Base-by-base conservation (phyloP, 2,113 vertebrate genomes). In the Microcebus lehilahytsara region DNA sequence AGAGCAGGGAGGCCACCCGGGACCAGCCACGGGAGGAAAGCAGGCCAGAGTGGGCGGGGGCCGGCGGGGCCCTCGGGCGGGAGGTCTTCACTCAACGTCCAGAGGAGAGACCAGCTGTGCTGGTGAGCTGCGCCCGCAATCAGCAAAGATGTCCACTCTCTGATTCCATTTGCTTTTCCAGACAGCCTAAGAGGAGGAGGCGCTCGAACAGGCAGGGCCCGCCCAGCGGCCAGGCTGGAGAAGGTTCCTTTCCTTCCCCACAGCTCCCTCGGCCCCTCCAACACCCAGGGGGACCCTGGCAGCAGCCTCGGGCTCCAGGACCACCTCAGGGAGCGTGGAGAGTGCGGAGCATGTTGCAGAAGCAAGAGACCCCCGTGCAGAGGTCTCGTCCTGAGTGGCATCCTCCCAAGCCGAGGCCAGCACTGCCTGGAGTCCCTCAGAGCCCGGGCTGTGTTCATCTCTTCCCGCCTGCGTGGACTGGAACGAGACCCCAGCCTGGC, bases 381-480 rank as follows among this genome's bases (percentile, higher is more conserved):
- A 14, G 66, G 32, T 67, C 66, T 69, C 6, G 2, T 32, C 62
- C 56, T 16, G 4, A 2, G 17, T 40, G 32, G 6, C 14, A 9
- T n/a, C 12, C 40, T 23, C 71, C 23, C 23, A 13, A 46, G 23
- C 40, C 5, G 23, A 74, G 23, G 71, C 71, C 6, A 1, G 71
- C 37, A 74, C 37, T 1, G 12, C 62, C n/a, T 32, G 46, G 34
- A 16, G 34, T 56, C 62, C 46, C 78, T 46, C 13, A 40, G 32
- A 60, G 40, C 25, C 30, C 72, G 40, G 5, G 0, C 4, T 5
- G 67, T 17, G 3, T 37, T 17, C 0, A 42, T 60, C 51, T 2
- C 25, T 30, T 40, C 66, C 19, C 37, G 58, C 19, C 49, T 16
- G 9, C 0, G 2, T 46, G 37, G 20, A 13, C 9, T 37, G 16